Evolutionary conservation across 37 sponge, comb jelly and placozoan genomes (phyloP).

Genomic region (Diacarnus erythraeanus): DNA sequence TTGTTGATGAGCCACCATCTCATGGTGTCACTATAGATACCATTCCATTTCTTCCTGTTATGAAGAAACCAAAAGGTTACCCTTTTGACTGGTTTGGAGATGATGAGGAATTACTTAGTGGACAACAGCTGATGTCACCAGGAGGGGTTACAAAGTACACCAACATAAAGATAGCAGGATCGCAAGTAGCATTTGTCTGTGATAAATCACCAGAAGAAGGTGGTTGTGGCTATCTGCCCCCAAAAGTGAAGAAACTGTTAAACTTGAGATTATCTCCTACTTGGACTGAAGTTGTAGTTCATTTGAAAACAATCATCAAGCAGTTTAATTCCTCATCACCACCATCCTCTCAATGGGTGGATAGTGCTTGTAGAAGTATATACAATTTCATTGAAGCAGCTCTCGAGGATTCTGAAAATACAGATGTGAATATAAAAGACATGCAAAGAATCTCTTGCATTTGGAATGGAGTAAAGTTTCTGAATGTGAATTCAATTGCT

Average conservation of each 20-base stretch:
- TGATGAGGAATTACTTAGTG: no score
- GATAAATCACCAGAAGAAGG: no score
- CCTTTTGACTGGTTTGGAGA: slow-evolving; percentile 57
- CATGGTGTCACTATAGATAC: background rate
- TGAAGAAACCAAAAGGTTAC: slow-evolving; percentile 43
- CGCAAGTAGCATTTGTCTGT: no score
- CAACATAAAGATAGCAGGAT: slow-evolving; percentile 15
- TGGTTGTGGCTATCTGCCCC: no score
- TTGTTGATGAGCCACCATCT: background rate
- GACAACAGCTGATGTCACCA: no score
- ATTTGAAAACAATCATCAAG: no score
- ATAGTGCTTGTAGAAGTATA: no score
- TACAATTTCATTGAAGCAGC: background rate
- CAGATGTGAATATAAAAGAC: no score
- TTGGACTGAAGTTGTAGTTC: slow-evolving; percentile 20
- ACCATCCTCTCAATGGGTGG: no score
- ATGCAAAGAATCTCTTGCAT: no score
- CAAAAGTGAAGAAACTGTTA: no score
- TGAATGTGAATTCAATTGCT: slow-evolving; percentile 13
- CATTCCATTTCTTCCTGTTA: slow-evolving; percentile 62
- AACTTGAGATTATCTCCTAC: slow-evolving; percentile 19
- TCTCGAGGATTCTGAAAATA: background rate
- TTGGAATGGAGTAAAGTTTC: slow-evolving; percentile 51
- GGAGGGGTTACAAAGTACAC: background rate
- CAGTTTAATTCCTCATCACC: no score